Percentiles rank a stretch among this genome's conserved stretches.
Conservation (phyloP, 2,888 invertebrate species). For the Acrobasis suavella region DNA sequence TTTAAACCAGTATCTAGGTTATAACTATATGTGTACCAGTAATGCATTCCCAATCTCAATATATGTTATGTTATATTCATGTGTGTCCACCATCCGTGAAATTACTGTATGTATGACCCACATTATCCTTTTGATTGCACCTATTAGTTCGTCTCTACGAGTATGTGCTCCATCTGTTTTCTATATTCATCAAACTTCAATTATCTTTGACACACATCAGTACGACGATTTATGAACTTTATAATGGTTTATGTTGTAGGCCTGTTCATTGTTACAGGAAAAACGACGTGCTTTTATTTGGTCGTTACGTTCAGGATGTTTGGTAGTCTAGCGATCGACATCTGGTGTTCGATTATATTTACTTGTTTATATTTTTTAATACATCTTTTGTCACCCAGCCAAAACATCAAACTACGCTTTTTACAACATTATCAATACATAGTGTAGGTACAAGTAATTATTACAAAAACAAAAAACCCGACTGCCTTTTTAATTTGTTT, state of each 20-base stretch:
- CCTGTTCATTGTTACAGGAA: slow-evolving; percentile 25
- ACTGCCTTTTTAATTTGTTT: too few species aligned
- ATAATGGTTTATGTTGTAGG: slow-evolving; percentile 1
- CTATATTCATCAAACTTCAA: slow-evolving; percentile 1
- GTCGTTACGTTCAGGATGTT: slow-evolving; percentile 32
- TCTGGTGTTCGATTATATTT: slow-evolving; percentile 35
- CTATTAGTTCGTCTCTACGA: slow-evolving; percentile 13
- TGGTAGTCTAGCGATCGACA: slow-evolving; percentile 31
- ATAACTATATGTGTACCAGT: background rate
- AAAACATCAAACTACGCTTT: background rate
- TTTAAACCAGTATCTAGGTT: background rate
- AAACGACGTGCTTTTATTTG: slow-evolving; percentile 26
- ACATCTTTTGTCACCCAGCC: slow-evolving; percentile 4
- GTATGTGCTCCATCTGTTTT: slow-evolving; percentile 14
- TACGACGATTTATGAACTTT: background rate
- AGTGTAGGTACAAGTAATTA: too few species aligned
- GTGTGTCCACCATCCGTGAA: slow-evolving; percentile 29
- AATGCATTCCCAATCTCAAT: slow-evolving; percentile 1
- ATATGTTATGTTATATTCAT: slow-evolving; percentile 24
- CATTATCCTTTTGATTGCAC: slow-evolving; percentile 26
- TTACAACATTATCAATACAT: too few species aligned
- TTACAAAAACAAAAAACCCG: too few species aligned
- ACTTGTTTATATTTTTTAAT: slow-evolving; percentile 20
- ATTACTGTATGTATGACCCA: slow-evolving; percentile 31
- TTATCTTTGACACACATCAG: slow-evolving; percentile 5